Conservation (phyloP, 1,140 invertebrate genomes). For the Sminthurinus signatus region DNA sequence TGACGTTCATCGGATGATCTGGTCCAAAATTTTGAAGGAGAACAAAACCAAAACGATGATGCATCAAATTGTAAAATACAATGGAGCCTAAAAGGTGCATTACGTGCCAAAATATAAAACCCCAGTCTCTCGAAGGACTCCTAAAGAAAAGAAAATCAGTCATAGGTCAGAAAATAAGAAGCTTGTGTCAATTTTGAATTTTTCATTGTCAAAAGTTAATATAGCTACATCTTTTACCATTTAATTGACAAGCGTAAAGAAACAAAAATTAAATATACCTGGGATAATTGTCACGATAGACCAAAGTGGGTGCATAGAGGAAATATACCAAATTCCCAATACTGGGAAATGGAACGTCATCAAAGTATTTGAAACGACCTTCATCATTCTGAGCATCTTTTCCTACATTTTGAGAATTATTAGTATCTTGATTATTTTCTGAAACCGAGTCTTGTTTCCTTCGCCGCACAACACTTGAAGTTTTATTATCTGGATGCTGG, state of each 20-base stretch:
- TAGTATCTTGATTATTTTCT: too few species aligned
- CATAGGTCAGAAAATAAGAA: too few species aligned
- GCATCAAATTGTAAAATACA: slow-evolving; percentile 69
- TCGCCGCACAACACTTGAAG: too few species aligned
- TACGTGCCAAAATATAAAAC: slow-evolving; percentile 61
- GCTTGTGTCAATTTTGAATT: neutral
- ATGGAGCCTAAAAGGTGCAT: slow-evolving; percentile 66
- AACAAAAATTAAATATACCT: too few species aligned
- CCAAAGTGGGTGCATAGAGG: slow-evolving; percentile 42
- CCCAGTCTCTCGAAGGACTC: slow-evolving; percentile 64
- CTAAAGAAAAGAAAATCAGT: slow-evolving; percentile 51
- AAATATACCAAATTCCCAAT: slow-evolving; percentile 36
- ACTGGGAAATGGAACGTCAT: slow-evolving; percentile 13
- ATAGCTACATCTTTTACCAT: too few species aligned
- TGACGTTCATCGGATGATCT: slow-evolving; percentile 30
- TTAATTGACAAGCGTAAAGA: too few species aligned
- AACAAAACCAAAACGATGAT: slow-evolving; percentile 66
- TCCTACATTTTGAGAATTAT: too few species aligned
- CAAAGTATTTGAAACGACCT: slow-evolving; percentile 4
- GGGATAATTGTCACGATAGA: slow-evolving; percentile 42
- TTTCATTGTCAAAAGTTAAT: too few species aligned
- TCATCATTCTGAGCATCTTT: too few species aligned
- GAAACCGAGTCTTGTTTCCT: neutral
- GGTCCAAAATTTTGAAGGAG: slow-evolving; percentile 63
- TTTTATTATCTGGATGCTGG: neutral